Conservation (phyloP, 2,888 invertebrate species). For the Drosophila hamatofila region DNA sequence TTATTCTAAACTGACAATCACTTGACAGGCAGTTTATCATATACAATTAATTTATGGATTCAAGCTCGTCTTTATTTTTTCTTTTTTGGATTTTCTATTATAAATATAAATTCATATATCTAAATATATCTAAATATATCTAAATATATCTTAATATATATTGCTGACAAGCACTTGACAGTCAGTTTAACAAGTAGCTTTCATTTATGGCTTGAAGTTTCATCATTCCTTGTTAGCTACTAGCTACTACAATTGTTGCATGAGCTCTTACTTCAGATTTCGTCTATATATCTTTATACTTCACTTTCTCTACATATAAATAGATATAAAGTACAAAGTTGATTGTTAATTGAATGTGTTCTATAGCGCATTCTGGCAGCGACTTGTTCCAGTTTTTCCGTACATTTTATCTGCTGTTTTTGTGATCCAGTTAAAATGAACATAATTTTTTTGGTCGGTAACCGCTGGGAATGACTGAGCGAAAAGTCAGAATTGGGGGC, state of each 20-base stretch:
- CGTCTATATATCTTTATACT: no score
- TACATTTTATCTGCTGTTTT: constrained; percentile 11
- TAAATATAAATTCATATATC: no score
- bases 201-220: no score
- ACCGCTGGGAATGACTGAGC: constrained; percentile 31
- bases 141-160: no score
- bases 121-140: no score
- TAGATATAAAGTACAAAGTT: not conserved
- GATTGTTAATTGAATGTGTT: not conserved
- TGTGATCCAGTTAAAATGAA: constrained; percentile 48
- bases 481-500: not conserved
- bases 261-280: not conserved
- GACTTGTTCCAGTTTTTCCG: not conserved
- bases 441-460: constrained; percentile 63
- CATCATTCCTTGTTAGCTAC: no score
- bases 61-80: no score
- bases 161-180: not conserved
- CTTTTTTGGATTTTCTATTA: no score
- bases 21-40: not conserved
- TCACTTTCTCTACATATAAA: not conserved
- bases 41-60: no score
- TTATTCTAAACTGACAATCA: not conserved
- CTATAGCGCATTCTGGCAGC: constrained; percentile 30
- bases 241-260: not conserved
- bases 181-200: not conserved